These are phyloP conservation scores for Drosophila ohnishii DNA, from an alignment of 1,140 invertebrate species.

Conservation along the genomic window DNA sequence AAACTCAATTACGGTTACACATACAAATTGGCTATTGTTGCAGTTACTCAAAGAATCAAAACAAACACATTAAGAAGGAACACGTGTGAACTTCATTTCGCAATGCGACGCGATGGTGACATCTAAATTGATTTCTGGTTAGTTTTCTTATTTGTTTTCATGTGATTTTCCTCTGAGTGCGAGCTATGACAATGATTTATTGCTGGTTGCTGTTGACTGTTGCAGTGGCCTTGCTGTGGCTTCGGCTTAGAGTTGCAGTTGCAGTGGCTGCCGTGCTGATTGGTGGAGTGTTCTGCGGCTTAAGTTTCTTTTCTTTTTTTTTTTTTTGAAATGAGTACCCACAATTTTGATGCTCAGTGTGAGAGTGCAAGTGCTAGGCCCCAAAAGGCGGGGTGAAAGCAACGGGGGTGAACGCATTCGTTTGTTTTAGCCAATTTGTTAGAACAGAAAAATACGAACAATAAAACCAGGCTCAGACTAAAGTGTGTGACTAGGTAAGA, in stretches of 20 bases:
- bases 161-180: slow-evolving; percentile 53
- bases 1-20: slow-evolving; percentile 53
- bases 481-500: slow-evolving; percentile 2
- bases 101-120: slow-evolving; percentile 17
- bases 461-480: slow-evolving; percentile 17
- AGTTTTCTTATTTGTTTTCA: slow-evolving; percentile 2
- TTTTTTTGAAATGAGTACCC: slow-evolving; percentile 12
- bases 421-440: slow-evolving; percentile 45
- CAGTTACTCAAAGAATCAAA: slow-evolving; percentile 33
- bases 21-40: slow-evolving; percentile 57
- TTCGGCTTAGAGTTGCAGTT: slow-evolving; percentile 36
- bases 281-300: slow-evolving; percentile 40
- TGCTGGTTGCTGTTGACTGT: slow-evolving; percentile 37
- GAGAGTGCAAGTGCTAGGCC: slow-evolving; percentile 33
- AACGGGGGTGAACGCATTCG: slow-evolving; percentile 22
- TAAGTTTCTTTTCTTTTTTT: background rate
- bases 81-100: slow-evolving; percentile 18
- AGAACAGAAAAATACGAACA: slow-evolving; percentile 11
- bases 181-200: slow-evolving; percentile 45
- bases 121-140: background rate
- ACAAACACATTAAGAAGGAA: slow-evolving; percentile 48
- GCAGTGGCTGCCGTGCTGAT: slow-evolving; percentile 41
- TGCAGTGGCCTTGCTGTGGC: slow-evolving; percentile 47
- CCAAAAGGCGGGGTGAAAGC: slow-evolving; percentile 19
- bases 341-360: slow-evolving; percentile 48